Conservation (phyloP, 2,113 vertebrate species). For the Cyprinodon brontotheroides region DNA sequence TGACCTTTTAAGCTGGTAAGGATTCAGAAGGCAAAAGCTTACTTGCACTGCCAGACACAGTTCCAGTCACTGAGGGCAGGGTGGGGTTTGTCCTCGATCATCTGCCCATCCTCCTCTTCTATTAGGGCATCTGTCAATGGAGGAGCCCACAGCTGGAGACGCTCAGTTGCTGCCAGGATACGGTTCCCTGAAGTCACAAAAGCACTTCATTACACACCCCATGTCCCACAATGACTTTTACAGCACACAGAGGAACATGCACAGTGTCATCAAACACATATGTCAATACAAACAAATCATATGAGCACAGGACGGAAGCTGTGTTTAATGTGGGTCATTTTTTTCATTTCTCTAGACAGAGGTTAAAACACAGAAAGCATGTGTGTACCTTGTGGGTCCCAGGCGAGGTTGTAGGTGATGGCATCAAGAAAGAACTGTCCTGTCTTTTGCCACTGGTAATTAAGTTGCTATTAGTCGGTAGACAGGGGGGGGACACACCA, state of each 20-base stretch:
- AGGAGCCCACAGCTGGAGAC: conserved; percentile 94
- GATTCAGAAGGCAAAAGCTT: conserved; percentile 51
- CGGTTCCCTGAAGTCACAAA: conserved; percentile 86
- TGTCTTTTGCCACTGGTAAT: conserved; percentile 98
- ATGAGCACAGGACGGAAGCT: not conserved
- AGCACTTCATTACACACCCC: conserved; percentile 46
- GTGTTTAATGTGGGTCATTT: not conserved
- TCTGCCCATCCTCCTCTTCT: conserved; percentile 86
- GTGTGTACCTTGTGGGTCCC: conserved; percentile 96
- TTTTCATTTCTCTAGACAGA: not conserved
- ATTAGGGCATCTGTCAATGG: conserved; percentile 86
- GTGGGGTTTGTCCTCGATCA: conserved; percentile 84
- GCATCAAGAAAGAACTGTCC: conserved; percentile 97
- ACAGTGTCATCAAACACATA: conserved; percentile 29
- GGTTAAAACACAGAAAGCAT: conserved; percentile 44
- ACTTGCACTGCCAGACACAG: conserved; percentile 99
- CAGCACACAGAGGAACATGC: conserved; percentile 30
- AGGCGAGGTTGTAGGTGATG: conserved; percentile 96
- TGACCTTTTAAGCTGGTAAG: not conserved
- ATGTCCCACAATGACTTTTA: conserved; percentile 23
- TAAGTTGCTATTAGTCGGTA: conserved; percentile 85
- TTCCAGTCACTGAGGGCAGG: conserved; percentile 95
- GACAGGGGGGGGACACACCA: conserved; percentile 58
- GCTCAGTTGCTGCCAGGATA: conserved; percentile 93
- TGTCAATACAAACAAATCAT: conserved; percentile 24